Conservation (phyloP, 2,113 vertebrate genomes). For the Melanostigma gelatinosum region DNA sequence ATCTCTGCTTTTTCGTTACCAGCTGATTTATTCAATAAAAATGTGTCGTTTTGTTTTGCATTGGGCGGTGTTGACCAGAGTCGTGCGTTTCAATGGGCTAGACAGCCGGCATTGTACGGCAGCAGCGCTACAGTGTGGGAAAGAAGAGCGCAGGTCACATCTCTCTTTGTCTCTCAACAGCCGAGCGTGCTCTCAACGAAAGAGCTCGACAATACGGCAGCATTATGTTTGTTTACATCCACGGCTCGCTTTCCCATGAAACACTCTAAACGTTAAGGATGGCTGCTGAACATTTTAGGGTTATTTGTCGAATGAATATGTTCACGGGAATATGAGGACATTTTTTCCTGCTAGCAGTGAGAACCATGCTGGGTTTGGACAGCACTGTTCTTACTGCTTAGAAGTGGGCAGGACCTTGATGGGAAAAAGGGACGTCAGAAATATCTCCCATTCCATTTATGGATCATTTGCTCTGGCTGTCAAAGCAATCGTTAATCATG, state of each 20-base stretch:
- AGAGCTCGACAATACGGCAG: neutral
- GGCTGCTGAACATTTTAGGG: neutral
- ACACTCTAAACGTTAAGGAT: neutral
- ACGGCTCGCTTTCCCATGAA: slow-evolving; percentile 50
- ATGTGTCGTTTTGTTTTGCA: slow-evolving; percentile 7
- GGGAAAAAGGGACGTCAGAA: neutral
- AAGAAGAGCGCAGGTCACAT: slow-evolving; percentile 47
- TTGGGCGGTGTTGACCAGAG: neutral
- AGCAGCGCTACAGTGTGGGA: slow-evolving; percentile 55
- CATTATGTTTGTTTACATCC: slow-evolving; percentile 19
- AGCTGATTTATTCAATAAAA: slow-evolving; percentile 33
- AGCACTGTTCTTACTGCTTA: neutral
- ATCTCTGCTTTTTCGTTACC: slow-evolving; percentile 3
- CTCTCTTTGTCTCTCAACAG: slow-evolving; percentile 46
- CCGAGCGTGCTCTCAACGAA: slow-evolving; percentile 31
- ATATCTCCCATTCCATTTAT: neutral
- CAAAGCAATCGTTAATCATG: neutral
- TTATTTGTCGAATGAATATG: neutral
- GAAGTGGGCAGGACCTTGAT: neutral
- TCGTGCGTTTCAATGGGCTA: slow-evolving; percentile 8
- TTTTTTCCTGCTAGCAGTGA: too few species aligned
- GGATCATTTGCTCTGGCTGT: neutral
- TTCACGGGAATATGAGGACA: too few species aligned
- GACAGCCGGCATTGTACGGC: neutral
- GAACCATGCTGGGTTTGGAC: neutral